Conservation (phyloP, 2,113 vertebrate species). For the Callionymus lyra region DNA sequence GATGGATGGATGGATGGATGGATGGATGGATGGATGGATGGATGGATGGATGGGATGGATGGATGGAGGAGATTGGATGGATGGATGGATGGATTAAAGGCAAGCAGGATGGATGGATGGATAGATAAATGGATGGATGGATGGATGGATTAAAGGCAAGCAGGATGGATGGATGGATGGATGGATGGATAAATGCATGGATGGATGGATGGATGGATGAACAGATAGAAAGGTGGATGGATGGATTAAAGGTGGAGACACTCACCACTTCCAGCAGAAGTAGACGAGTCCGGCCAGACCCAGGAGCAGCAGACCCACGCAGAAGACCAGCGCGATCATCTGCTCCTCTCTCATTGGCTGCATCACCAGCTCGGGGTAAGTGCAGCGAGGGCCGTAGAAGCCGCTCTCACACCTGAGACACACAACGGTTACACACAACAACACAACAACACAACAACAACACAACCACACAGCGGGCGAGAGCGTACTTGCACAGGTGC, state of each 20-base stretch:
- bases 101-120: too few species aligned
- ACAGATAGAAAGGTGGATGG: too few species aligned
- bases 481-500: conserved; percentile 56
- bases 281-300: conserved; percentile 41
- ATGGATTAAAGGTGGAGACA: neutral
- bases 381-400: conserved; percentile 48
- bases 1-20: too few species aligned
- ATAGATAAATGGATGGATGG: too few species aligned
- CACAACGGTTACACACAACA: neutral
- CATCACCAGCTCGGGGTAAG: conserved; percentile 12
- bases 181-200: too few species aligned
- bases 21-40: neutral
- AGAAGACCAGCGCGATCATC: conserved; percentile 34
- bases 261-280: conserved; percentile 49
- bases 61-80: too few species aligned
- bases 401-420: conserved; percentile 49
- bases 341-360: conserved; percentile 34
- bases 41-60: too few species aligned
- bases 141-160: too few species aligned
- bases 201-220: neutral
- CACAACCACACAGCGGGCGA: neutral
- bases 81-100: too few species aligned
- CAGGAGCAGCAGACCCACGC: conserved; percentile 34
- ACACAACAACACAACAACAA: neutral
- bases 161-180: too few species aligned